Evolutionary conservation across 2,797 vertebrate genomes (phyloP), one percentile per base, ranked within the genome.

Genomic region (Pseudotriccus pelzelni): DNA sequence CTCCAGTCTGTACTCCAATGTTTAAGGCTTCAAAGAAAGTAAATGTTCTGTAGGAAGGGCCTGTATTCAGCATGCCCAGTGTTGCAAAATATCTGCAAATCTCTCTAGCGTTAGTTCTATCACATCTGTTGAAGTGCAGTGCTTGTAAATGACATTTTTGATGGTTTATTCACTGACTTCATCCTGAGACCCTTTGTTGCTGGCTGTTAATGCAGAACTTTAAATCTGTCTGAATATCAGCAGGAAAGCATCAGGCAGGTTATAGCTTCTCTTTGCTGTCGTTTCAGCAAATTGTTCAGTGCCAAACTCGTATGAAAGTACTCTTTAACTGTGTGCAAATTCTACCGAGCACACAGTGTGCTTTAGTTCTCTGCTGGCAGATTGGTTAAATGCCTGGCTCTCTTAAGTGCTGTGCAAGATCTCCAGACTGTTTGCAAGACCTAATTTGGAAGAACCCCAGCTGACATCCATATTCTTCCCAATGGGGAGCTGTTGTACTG

Each of bases 401-500:
- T 62, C 55, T 72, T 66, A 77, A 55, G 63, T 94, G 66, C 76
- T 89, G 53, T 67, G 69, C 90, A 59, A 81, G 67, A 80, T 92
- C 80, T 92, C 67, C 94, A 94, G 76, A 79, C 73, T 92, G 67
- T 81, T 94, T 72, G 53, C 76, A 87, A 96, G 93, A 43, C 85
- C 89, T 92, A 32, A 69, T 93, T 84, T 96, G 84, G 91, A 94
- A 88, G 91, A 93, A 67, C 3, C 63, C 78, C 78, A 92, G 90
- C 91, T 94, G 94, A 91, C 89, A 91, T 2, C 77, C 69, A 28
- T 90, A 80, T 96, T 90, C 74, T 90, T 97, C 90, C 83, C 85
- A 1, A 46, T 62, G 75, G 90, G 91, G 85, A 94, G 86, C 93
- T 70, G 49, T 88, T 75, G 28, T 59, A 36, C 73, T 62, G 64